These are phyloP conservation scores for Sclerurus mexicanus DNA, from an alignment of 2,113 vertebrate species.

Conservation along the genomic window DNA sequence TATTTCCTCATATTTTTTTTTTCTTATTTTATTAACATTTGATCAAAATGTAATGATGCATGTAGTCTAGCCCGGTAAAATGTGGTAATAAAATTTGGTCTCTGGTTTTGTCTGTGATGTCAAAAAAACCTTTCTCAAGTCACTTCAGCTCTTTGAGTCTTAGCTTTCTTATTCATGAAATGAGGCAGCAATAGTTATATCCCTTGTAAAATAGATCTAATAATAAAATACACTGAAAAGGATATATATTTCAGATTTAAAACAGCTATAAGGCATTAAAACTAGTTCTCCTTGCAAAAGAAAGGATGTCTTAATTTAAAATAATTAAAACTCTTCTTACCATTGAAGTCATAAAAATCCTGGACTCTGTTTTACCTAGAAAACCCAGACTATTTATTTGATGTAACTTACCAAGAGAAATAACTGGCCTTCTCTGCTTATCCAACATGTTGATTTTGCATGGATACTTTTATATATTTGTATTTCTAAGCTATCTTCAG, in stretches of 20 bases:
- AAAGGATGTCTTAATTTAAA: neutral
- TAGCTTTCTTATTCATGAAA: neutral
- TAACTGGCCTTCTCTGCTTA: neutral
- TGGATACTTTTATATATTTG: neutral
- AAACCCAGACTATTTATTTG: neutral
- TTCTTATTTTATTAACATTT: neutral
- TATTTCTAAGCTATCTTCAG: neutral
- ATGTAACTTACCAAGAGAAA: neutral
- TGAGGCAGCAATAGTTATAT: neutral
- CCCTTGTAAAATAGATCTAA: neutral
- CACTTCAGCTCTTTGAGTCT: neutral
- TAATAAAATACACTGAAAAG: neutral
- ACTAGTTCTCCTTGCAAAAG: neutral
- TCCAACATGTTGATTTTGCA: neutral
- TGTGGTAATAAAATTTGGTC: neutral
- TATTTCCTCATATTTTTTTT: neutral
- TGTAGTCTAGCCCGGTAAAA: neutral
- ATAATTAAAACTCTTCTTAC: neutral
- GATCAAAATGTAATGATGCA: neutral
- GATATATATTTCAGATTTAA: neutral
- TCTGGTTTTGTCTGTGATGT: neutral
- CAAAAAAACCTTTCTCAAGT: neutral
- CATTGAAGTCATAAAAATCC: neutral
- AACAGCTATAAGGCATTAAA: neutral
- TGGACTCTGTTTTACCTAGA: neutral